A percentile compares a stretch with the other conserved stretches of the same genome.
These are phyloP conservation scores for Oikopleura vanhoeffeni DNA, from an alignment of 23 tunicate species.

Conservation along the genomic window DNA sequence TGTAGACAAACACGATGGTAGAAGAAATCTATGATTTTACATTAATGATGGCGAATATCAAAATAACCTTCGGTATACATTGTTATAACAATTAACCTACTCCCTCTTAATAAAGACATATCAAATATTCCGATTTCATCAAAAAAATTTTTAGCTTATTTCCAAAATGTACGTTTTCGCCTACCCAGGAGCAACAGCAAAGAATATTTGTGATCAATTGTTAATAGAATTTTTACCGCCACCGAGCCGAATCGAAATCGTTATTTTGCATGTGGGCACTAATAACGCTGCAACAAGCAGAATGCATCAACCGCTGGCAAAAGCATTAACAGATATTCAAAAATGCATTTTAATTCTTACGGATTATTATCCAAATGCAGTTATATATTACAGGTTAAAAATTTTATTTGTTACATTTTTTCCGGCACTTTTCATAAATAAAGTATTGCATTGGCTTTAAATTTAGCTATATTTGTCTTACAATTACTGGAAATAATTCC, in stretches of 20 bases:
- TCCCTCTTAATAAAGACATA: too few species aligned
- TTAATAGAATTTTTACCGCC: background rate
- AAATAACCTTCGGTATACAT: too few species aligned
- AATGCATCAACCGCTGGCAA: background rate
- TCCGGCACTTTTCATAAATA: too few species aligned
- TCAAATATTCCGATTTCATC: too few species aligned
- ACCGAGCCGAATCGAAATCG: background rate
- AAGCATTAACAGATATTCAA: background rate
- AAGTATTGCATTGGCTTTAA: too few species aligned
- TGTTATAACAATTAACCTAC: too few species aligned
- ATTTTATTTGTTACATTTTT: background rate
- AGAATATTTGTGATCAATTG: background rate
- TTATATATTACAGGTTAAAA: background rate
- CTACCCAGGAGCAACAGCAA: background rate
- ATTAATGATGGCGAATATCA: background rate
- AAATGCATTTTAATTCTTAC: background rate
- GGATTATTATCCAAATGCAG: background rate
- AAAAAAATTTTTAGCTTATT: too few species aligned
- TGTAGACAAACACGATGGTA: too few species aligned
- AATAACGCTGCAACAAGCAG: background rate
- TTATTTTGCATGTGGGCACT: background rate
- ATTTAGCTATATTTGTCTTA: too few species aligned
- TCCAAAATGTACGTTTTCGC: too few species aligned
- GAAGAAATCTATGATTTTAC: too few species aligned
- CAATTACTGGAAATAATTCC: too few species aligned